These are phyloP conservation scores for Invenusta paracnida DNA, from an alignment of 2,888 invertebrate genomes.

Conservation along the genomic window DNA sequence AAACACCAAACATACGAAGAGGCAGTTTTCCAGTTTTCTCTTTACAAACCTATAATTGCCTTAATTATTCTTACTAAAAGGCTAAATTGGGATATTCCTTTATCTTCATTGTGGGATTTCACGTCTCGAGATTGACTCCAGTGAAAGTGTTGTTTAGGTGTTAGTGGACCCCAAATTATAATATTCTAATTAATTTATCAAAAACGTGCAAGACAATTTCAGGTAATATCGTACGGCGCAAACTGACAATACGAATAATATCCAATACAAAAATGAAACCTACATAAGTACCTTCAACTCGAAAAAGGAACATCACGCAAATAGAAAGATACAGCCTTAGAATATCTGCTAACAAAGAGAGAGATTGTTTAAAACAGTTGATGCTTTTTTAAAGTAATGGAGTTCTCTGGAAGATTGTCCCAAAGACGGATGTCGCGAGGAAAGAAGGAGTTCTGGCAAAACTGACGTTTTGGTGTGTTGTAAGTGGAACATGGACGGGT, in stretches of 20 bases:
- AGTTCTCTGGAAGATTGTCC: neutral
- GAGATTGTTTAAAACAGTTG: neutral
- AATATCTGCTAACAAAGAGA: neutral
- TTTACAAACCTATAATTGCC: no score
- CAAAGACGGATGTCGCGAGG: neutral
- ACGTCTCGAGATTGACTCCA: no score
- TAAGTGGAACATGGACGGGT: neutral
- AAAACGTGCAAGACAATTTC: neutral
- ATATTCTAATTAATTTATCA: neutral
- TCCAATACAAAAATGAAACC: neutral
- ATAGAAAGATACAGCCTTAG: neutral
- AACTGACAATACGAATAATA: no score
- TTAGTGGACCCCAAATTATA: no score
- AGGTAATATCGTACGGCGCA: no score
- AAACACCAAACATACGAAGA: no score
- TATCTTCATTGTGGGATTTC: no score
- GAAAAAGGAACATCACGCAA: neutral
- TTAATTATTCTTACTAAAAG: no score
- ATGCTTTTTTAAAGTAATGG: neutral
- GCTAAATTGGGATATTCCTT: no score
- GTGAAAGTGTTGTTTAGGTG: no score
- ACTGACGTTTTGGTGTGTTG: neutral
- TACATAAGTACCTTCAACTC: neutral
- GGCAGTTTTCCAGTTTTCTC: no score
- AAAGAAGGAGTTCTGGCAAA: neutral